Evolutionary conservation across 2,113 vertebrate species (phyloP).

Genomic region (Hemiprocne comata): DNA sequence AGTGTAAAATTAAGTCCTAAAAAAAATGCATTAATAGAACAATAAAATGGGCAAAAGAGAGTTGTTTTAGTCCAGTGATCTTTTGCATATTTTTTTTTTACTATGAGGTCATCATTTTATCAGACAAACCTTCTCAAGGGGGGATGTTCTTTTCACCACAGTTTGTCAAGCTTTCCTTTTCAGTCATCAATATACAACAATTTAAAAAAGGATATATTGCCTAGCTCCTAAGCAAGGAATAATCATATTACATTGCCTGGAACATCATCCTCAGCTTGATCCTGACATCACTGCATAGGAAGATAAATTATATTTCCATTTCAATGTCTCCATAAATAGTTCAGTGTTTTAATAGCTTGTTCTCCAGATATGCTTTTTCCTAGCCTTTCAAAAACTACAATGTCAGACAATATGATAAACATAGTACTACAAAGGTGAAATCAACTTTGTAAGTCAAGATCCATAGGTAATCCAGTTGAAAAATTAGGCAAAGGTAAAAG

Average conservation of each 20-base stretch:
- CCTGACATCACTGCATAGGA: conserved; percentile 42
- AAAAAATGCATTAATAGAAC: neutral
- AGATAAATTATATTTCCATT: conserved; percentile 38
- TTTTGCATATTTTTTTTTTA: neutral
- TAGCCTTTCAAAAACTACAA: neutral
- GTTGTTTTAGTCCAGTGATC: neutral
- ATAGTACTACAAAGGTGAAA: neutral
- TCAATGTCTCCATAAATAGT: conserved; percentile 32
- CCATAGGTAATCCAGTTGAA: neutral
- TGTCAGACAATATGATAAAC: neutral
- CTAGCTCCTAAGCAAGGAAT: conserved; percentile 1
- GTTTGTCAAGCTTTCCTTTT: conserved; percentile 41
- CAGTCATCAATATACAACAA: conserved; percentile 49
- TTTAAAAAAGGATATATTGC: conserved; percentile 29
- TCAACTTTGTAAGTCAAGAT: neutral
- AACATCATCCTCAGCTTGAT: conserved; percentile 41
- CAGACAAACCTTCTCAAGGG: conserved; percentile 12
- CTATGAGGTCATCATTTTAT: conserved; percentile 3
- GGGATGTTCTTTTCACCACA: neutral
- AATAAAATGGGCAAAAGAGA: neutral
- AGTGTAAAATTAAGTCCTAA: neutral
- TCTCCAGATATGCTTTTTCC: neutral
- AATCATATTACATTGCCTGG: conserved; percentile 39
- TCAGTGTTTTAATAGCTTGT: conserved; percentile 1
- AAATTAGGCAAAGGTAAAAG: neutral